Conservation (phyloP, 2,888 invertebrate genomes). For the Leucophora obtusa region DNA sequence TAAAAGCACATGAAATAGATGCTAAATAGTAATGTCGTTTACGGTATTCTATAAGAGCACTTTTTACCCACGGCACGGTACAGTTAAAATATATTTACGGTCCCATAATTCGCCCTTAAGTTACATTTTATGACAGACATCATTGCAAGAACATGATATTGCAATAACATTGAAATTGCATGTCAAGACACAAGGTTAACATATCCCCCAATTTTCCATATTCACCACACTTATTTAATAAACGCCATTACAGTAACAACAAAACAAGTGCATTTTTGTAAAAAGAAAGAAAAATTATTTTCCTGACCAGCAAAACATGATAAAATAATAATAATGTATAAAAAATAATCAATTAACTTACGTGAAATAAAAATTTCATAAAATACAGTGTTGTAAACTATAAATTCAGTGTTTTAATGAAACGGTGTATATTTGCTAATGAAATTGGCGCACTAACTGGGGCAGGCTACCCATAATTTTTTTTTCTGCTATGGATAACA, state of each 20-base stretch:
- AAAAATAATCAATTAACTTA: constrained; percentile 3
- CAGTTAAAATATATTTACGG: too few relatives aligned
- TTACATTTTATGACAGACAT: too few relatives aligned
- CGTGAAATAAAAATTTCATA: not conserved
- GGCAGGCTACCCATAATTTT: constrained; percentile 16
- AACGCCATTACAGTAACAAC: constrained; percentile 20
- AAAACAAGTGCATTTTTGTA: constrained; percentile 18
- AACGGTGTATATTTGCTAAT: not conserved
- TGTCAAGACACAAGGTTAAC: not conserved
- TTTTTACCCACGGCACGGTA: too few relatives aligned
- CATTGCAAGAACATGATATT: too few relatives aligned
- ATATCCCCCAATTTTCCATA: not conserved
- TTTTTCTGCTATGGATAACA: not conserved
- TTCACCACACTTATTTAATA: constrained; percentile 40
- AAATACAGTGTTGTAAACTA: not conserved
- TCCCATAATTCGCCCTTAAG: too few relatives aligned
- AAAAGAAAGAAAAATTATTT: not conserved
- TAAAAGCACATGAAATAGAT: too few relatives aligned
- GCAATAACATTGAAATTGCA: too few relatives aligned
- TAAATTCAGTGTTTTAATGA: not conserved
- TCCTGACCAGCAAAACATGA: not conserved
- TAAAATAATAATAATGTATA: not conserved
- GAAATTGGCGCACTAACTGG: constrained; percentile 33
- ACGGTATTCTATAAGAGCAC: too few relatives aligned
- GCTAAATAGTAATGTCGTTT: too few relatives aligned